phyloP scores from a whole-genome alignment of 2,113 vertebrate genomes.

The Carlito syrichta region DNA sequence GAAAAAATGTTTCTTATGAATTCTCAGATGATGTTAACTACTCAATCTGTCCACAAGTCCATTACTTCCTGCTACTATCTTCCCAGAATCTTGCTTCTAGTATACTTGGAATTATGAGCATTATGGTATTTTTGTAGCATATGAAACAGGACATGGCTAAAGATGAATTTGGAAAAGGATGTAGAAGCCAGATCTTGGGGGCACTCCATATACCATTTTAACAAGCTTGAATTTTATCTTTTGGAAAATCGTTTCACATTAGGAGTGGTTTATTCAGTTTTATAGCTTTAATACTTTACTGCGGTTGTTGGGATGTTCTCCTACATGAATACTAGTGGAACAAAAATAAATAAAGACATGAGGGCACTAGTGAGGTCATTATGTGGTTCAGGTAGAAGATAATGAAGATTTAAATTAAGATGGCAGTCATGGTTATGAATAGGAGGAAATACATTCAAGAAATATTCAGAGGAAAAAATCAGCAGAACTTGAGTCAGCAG shows the following conservation, averaged over 20 bases:
- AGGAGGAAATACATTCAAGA: background rate
- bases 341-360: background rate
- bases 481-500: background rate
- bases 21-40: background rate
- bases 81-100: background rate
- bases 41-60: background rate
- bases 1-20: background rate
- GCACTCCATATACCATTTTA: background rate
- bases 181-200: no score
- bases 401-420: background rate
- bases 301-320: background rate
- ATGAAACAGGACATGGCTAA: background rate
- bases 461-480: background rate
- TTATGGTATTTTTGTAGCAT: background rate
- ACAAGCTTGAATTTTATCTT: background rate
- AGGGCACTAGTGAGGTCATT: background rate
- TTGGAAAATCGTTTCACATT: background rate
- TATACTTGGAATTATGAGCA: background rate
- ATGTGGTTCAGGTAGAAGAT: background rate
- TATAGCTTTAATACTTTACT: background rate
- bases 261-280: background rate
- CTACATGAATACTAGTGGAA: background rate
- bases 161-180: background rate
- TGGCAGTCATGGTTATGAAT: background rate
- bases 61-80: background rate